A percentile compares a stretch with the other conserved stretches of the same genome.
phyloP scores from a whole-genome alignment of 2,797 vertebrate species.

The Xyrichtys novacula region DNA sequence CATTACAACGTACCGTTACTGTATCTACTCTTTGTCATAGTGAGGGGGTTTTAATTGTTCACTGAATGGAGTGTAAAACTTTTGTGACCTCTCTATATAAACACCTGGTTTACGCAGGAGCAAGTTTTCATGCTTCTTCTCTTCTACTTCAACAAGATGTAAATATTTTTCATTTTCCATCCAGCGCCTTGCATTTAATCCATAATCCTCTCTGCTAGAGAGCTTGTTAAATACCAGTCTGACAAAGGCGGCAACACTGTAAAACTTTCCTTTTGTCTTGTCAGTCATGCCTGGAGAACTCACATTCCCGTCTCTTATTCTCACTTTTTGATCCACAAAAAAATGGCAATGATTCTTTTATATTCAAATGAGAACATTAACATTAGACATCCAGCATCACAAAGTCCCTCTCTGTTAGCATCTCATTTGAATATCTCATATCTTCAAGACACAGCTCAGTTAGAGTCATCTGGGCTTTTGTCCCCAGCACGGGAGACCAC shows the following conservation, averaged over 20 bases:
- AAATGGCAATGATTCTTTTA: constrained; percentile 84
- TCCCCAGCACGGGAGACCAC: constrained; percentile 83
- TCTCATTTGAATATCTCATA: constrained; percentile 89
- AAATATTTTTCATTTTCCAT: constrained; percentile 31
- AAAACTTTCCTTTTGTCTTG: constrained; percentile 85
- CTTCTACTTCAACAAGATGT: constrained; percentile 4
- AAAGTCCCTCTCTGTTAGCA: constrained; percentile 83
- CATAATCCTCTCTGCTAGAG: constrained; percentile 46
- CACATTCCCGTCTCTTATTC: constrained; percentile 71
- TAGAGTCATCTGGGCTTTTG: constrained; percentile 85
- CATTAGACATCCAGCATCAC: constrained; percentile 84
- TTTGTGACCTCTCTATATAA: not conserved
- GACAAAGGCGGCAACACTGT: constrained; percentile 62
- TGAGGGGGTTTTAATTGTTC: not conserved
- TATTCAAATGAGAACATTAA: constrained; percentile 90
- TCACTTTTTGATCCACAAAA: constrained; percentile 79
- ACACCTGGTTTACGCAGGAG: not conserved
- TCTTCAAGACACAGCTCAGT: constrained; percentile 85
- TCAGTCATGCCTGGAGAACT: constrained; percentile 81
- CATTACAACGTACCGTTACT: too few relatives aligned
- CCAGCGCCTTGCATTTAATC: constrained; percentile 59
- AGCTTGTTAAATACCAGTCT: constrained; percentile 33
- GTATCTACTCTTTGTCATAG: too few relatives aligned
- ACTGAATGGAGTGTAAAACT: not conserved
- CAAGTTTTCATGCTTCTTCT: not conserved